Conservation (phyloP, 2,797 vertebrate genomes). For the Falco cherrug region DNA sequence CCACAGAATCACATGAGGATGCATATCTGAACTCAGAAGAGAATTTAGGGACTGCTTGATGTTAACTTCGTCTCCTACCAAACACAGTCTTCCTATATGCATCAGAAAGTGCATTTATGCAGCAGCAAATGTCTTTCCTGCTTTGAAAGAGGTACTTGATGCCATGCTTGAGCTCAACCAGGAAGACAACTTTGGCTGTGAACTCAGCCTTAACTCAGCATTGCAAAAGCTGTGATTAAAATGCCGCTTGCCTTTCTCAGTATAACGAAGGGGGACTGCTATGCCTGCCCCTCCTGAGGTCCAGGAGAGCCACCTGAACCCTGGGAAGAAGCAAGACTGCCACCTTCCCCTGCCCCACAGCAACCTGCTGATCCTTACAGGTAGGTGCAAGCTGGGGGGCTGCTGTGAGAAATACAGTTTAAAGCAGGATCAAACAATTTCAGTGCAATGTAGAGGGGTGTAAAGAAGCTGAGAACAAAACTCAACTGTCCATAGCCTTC, state of each 20-base stretch:
- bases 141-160: background rate
- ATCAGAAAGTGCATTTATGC: background rate
- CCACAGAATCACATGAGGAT: fast-evolving
- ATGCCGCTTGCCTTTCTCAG: background rate
- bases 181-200: background rate
- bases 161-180: background rate
- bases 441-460: background rate
- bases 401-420: background rate
- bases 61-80: background rate
- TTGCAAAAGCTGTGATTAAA: background rate
- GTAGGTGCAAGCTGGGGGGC: background rate
- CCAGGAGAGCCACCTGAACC: background rate
- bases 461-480: background rate
- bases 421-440: background rate
- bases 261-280: background rate
- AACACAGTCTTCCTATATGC: background rate
- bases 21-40: background rate
- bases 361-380: background rate
- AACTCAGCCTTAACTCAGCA: background rate
- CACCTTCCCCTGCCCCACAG: too few species aligned
- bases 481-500: background rate
- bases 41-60: background rate
- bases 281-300: background rate
- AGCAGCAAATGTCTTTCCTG: background rate
- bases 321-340: background rate